Evolutionary conservation across 2,888 invertebrate species (phyloP).

Genomic region (Endomychus coccineus): DNA sequence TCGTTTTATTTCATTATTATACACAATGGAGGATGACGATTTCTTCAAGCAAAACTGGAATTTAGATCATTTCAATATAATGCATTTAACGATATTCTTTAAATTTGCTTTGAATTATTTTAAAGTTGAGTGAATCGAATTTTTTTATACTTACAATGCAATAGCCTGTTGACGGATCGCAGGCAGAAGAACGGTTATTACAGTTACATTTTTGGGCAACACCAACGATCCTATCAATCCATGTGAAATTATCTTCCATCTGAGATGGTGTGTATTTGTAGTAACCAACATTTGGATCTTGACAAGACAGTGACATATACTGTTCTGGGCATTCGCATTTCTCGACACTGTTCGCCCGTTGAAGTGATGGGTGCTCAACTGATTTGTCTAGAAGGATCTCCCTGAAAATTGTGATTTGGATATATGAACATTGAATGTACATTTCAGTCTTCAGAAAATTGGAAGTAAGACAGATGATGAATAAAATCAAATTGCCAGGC

Average conservation of each 20-base stretch:
- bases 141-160: constrained; percentile 60
- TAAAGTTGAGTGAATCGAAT: no score
- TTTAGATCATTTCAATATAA: no score
- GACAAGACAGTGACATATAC: constrained; percentile 85
- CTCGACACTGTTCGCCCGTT: constrained; percentile 70
- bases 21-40: no score
- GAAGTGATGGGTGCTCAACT: constrained; percentile 42
- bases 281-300: constrained; percentile 77
- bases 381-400: constrained; percentile 81
- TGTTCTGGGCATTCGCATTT: constrained; percentile 73
- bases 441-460: no score
- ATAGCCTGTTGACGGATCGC: constrained; percentile 76
- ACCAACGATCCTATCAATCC: constrained; percentile 66
- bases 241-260: constrained; percentile 59
- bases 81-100: no score
- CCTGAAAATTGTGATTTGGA: no score
- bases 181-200: constrained; percentile 66
- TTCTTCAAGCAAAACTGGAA: no score
- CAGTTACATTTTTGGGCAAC: constrained; percentile 75
- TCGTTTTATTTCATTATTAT: no score
- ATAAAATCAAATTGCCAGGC: no score
- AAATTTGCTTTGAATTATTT: no score
- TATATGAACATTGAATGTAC: no score
- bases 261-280: constrained; percentile 63
- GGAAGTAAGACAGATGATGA: no score